These are phyloP conservation scores for Cyclura pinguis DNA, from an alignment of 2,797 vertebrate genomes.

Conservation along the genomic window DNA sequence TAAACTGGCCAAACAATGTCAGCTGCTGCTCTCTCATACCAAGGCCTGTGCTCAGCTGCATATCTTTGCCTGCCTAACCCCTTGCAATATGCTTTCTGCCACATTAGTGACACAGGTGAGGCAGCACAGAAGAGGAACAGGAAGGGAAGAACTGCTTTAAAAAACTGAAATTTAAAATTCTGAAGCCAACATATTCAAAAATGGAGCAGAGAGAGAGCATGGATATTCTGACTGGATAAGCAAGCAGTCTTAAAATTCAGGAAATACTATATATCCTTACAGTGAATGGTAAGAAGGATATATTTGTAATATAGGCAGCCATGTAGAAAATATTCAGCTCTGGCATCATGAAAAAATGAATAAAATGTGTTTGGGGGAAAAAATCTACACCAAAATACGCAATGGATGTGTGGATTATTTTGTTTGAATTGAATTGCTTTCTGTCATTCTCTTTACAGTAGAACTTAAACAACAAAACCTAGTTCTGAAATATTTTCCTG, in stretches of 20 bases:
- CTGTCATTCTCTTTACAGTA: background rate
- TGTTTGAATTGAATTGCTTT: constrained; percentile 40
- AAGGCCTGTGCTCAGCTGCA: background rate
- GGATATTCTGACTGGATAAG: too few species aligned
- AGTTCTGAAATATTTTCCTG: constrained; percentile 42
- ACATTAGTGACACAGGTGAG: background rate
- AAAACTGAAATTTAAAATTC: too few species aligned
- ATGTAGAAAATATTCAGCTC: background rate
- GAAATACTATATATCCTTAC: background rate
- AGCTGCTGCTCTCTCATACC: background rate
- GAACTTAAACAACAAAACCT: background rate
- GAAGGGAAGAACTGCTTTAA: background rate
- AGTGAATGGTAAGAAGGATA: background rate
- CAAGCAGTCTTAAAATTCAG: background rate
- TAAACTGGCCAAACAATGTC: background rate
- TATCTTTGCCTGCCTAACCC: background rate
- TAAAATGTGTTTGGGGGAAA: constrained; percentile 28
- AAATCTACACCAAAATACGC: constrained; percentile 4
- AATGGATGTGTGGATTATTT: constrained; percentile 36
- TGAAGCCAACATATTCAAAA: too few species aligned
- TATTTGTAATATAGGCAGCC: background rate
- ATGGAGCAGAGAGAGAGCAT: too few species aligned
- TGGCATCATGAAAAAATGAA: constrained; percentile 32
- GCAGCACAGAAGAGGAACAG: background rate
- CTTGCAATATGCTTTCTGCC: background rate